Base-by-base conservation (phyloP, 2,113 vertebrate genomes). In the Cyprinodon brontotheroides region DNA sequence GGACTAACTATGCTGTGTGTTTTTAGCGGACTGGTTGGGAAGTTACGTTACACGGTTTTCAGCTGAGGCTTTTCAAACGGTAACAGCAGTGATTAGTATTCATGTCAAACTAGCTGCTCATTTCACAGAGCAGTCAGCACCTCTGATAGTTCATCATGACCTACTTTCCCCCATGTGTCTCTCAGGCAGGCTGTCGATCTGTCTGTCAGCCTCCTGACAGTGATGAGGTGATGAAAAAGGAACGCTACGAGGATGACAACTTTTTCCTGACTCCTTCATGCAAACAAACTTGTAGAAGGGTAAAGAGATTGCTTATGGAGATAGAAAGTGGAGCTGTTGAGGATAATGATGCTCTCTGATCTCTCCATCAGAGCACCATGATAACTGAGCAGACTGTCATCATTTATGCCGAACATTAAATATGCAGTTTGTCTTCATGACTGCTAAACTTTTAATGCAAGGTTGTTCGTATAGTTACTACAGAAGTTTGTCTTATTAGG, bases 61-160 rank as follows among this genome's bases (percentile, higher is more conserved):
- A 73, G 59, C 0, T 40, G 47, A 74, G 71, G 69, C 40, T 74
- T 83, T 69, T 80, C 72, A 59, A 75, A 84, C 10, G 68, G 48
- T 73, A 84, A 80, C 83, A 80, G 65, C 74, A 3, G 81, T 80
- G 82, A 90, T 92, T 87, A 88, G 87, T 77, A 92, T 91, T 91
- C 84, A 72, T 75, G 83, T 88, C 84, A 79, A 89, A 89, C 75
- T 80, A 65, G 82, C 76, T 87, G 86, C 85, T 89, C 86, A 81
- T 90, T 87, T 87, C 81, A 75, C 84, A 67, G 85, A 77, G 86
- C 88, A 89, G 90, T 90, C 89, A 88, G 84, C 86, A 74, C 83
- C 78, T 88, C 90, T 76, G 87, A 89, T 84, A 75, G 64, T 70
- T 92, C 86, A 90, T 91, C 87, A 77, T 89, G 82, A 90, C 89